Evolutionary conservation across 30 jellyfish, hydroid and myxozoan genomes (phyloP), one percentile per base, ranked within the genome.

Genomic region (Cassiopea andromeda): DNA sequence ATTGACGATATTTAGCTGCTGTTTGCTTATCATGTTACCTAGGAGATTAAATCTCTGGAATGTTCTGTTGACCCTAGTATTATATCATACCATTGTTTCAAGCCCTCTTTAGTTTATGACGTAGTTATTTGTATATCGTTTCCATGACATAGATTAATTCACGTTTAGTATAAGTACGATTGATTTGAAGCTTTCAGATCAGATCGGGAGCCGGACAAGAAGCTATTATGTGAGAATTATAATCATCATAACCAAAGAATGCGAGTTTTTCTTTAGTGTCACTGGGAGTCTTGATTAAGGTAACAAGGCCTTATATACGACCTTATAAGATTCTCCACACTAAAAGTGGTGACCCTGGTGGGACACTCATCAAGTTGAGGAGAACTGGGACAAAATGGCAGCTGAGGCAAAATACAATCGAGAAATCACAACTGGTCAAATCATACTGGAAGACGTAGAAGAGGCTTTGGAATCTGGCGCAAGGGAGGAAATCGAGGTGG

Each of bases 401-500:
- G 79, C 79, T 19, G 79, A 70, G 87, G 87, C 60, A 5, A 85
- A 85, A 85, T 85, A 85, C 81, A 85, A 54, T 48, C 78, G 74
- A 75, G 88, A 85, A 57, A 80, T 85, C 43, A 57, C 38, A 60
- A 60, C 81, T 72, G 93, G 87, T 69, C 60, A 85, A 60, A 1
- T 75, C 70, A 59, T 48, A 81, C 13, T 72, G 59, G 87, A 85
- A 47, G 88, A 75, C 64, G 80, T 72, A 2, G 66, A 85, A 73
- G 93, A 85, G 70, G 88, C 93, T 68, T 73, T 72, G 81, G 88
- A 85, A 43, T 59, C 68, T 0, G 81, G 80, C 5, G 93, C 73
- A 57, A 85, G 57, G 81, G 92, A 84, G 71, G 92, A 84, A 47
- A 72, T 69, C 86, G 92, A 84, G 85, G 85, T 84, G 85, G 85